phyloP scores from a whole-genome alignment of 2,113 vertebrate genomes.

The Protobothrops flavoviridis region DNA sequence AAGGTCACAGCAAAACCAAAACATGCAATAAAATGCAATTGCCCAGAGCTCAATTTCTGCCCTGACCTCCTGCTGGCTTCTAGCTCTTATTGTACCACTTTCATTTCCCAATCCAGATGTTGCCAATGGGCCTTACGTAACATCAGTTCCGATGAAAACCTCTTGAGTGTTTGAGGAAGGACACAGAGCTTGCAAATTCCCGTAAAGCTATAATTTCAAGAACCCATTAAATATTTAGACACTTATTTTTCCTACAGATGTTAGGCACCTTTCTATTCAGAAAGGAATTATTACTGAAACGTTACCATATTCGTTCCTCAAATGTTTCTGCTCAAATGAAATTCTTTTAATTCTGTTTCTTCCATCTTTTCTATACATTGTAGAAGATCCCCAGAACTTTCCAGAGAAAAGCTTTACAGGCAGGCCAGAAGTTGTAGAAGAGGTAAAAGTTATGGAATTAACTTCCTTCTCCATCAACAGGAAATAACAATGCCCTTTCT shows the following conservation, averaged over 20 bases:
- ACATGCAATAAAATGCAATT: not conserved
- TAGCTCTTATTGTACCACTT: not conserved
- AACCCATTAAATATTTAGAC: not conserved
- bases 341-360: not conserved
- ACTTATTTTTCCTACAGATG: not conserved
- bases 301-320: not conserved
- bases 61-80: not conserved
- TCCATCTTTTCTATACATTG: not conserved
- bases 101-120: not conserved
- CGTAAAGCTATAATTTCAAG: not conserved
- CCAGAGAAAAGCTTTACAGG: not conserved
- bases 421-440: not conserved
- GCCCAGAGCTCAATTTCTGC: not conserved
- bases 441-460: not conserved
- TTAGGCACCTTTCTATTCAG: not conserved
- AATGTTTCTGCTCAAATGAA: not conserved
- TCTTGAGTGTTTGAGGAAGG: not conserved
- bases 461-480: not conserved
- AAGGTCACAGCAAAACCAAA: not conserved
- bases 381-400: not conserved
- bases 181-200: not conserved
- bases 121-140: not conserved
- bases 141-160: not conserved
- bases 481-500: not conserved
- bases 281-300: not conserved